These are phyloP conservation scores for Sarotherodon lohbergeri DNA, from an alignment of 2,113 vertebrate species.

Conservation along the genomic window DNA sequence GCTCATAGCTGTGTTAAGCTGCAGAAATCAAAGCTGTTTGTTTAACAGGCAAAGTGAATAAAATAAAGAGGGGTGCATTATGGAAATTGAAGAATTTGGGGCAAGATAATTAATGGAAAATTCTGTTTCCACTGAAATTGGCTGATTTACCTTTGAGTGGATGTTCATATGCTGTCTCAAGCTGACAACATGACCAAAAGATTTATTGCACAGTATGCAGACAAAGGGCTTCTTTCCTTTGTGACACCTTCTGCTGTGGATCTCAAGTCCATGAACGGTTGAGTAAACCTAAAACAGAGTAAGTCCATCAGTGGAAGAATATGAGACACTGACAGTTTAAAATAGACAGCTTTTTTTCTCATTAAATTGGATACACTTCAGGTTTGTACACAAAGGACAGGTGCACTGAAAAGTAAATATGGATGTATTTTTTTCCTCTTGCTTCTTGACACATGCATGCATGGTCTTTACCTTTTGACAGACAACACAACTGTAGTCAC, in stretches of 20 bases:
- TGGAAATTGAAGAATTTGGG: background rate
- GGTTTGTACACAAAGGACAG: background rate
- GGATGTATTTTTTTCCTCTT: background rate
- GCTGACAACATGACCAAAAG: conserved; percentile 90
- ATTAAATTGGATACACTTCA: background rate
- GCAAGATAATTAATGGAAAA: background rate
- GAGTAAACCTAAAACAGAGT: conserved; percentile 83
- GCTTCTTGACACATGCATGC: background rate
- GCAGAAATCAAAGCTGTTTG: background rate
- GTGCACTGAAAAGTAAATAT: background rate
- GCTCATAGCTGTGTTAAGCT: background rate
- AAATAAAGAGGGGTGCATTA: background rate
- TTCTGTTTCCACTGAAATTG: background rate
- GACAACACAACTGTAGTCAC: conserved; percentile 87
- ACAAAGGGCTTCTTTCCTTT: conserved; percentile 89
- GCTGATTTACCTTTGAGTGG: conserved; percentile 87
- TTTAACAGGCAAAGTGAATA: background rate
- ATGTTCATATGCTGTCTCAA: conserved; percentile 91
- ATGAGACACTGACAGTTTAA: background rate
- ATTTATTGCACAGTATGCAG: conserved; percentile 89
- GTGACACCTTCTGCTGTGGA: conserved; percentile 90
- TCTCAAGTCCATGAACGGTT: conserved; percentile 91
- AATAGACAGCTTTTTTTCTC: background rate
- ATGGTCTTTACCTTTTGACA: conserved; percentile 82
- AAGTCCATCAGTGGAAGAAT: background rate